A percentile compares a stretch with the other conserved stretches of the same genome.
Evolutionary conservation across 2,797 vertebrate genomes (phyloP).

Genomic region (Xiphorhynchus erythropygius): DNA sequence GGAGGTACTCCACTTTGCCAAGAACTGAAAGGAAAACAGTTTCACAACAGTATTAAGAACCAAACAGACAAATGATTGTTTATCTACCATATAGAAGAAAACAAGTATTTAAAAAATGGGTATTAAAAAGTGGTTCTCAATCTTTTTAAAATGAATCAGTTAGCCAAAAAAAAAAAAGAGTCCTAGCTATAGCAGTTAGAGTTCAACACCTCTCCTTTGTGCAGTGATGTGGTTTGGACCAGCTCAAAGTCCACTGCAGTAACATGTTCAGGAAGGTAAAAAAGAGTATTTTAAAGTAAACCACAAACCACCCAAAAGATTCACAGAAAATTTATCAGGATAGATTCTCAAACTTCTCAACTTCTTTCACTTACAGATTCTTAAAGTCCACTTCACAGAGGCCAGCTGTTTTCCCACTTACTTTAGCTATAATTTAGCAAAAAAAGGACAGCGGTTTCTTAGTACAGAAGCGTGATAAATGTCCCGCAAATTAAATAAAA

Average conservation of each 20-base stretch:
- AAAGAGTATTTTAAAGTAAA: not conserved
- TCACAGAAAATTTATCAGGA: not conserved
- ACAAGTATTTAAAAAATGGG: not conserved
- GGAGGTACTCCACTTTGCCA: conserved; percentile 80
- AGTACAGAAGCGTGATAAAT: conserved; percentile 19
- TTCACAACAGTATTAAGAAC: not conserved
- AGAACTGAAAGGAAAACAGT: conserved; percentile 80
- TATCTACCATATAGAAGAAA: not conserved
- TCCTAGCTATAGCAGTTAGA: not conserved
- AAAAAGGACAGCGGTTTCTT: not conserved
- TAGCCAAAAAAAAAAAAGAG: not conserved
- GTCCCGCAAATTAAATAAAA: conserved; percentile 44
- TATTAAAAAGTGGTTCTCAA: not conserved
- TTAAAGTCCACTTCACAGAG: not conserved
- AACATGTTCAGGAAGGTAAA: not conserved
- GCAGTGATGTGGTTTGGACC: not conserved
- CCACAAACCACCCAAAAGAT: not conserved
- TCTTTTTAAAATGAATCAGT: not conserved
- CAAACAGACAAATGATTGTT: not conserved
- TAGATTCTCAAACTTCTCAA: not conserved
- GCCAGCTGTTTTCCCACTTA: not conserved
- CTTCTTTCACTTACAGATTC: not conserved
- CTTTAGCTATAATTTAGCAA: not conserved
- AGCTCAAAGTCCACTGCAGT: not conserved
- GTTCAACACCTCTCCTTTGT: not conserved